Evolutionary conservation across 1,140 invertebrate species (phyloP), one percentile per base, ranked within the genome.

Genomic region (Halesus radiatus): DNA sequence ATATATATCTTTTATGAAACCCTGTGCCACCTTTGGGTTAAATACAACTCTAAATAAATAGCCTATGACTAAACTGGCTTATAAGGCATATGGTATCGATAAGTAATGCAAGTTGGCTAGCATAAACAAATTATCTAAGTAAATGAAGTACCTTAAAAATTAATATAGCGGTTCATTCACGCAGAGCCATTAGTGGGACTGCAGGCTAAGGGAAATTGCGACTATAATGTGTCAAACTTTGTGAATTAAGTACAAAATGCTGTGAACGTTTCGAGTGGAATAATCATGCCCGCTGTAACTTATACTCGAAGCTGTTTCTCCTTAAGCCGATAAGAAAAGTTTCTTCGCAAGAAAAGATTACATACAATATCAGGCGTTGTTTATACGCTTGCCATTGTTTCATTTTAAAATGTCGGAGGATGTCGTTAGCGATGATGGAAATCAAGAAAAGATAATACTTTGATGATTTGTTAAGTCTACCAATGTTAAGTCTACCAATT

Each of bases 251-350:
- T 37, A 70, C 29, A 50, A 70, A 70, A 70, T 70, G 23, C 20
- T 70, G 66, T 70, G 66, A 70, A 20, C 66, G 66, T 52, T 70
- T 70, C 37, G 37, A 70, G 66, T 45, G 66, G 66, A 70, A 45
- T 70, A 45, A 70, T 70, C 66, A 45, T 70, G 66, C 66, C 66
- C 37, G 7, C 45, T 70, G 66, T 70, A 70, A 70, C n/a, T 45
- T 45, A 52, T 45, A 15, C 66, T 70, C 18, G 66, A 50, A 70
- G 37, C 32, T 20, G 66, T 70, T 68, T 50, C 37, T 70, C 37
- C 18, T 70, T 20, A 50, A 50, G 66, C 37, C 37, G 66, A 70
- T 70, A 70, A 70, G 66, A 70, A 70, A 70, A 70, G n/a, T 70
- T 70, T 70, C 32, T 37, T 70, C n/a, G 3, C 20, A 50, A 70